Evolutionary conservation across 2,113 vertebrate species (phyloP), one percentile per base, ranked within the genome.

Genomic region (Megaceryle maxima): DNA sequence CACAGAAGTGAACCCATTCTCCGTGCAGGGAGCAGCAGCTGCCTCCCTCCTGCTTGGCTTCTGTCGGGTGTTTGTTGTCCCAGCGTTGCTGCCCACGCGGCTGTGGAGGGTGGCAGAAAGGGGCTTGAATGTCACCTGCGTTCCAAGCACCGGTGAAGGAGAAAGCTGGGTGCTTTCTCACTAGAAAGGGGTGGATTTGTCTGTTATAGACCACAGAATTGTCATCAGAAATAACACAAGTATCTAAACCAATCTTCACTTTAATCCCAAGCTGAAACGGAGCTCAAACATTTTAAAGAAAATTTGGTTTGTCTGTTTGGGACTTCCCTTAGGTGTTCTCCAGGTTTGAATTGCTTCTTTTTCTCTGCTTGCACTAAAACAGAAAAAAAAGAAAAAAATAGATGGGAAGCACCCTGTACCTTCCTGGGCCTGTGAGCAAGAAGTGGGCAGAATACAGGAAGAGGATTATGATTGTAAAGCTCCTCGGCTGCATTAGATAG

Each of bases 31-130:
- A 92, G 51, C 59, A 72, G 10, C n/a, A 63, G 59, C 66, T 86
- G 28, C 35, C 72, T 21, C n/a, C 20, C 33, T 70, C 4, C 1
- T 24, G 1, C 60, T 28, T 25, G 68, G 29, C 46, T 82, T 39
- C 35, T 70, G 83, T 59, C 1, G 0, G 3, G 39, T 11, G 35
- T 6, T 13, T 15, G 11, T 10, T 44, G 41, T 74, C 28, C 55
- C 41, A 3, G 0, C 0, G 0, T 7, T 44, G 10, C 19, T 44
- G 84, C 22, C 56, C 68, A 51, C 1, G 4, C 22, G 44, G 21
- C n/a, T 0, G 0, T 3, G 33, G 18, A 53, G 33, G 44, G 44
- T 3, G 41, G 10, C 59, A 66, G 51, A 26, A 3, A 2, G 9
- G 10, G 53, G 11, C 2, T 17, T 57, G 50, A 24, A 20, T 12